A percentile compares a stretch with the other conserved stretches of the same genome.
phyloP scores from a whole-genome alignment of 2,113 vertebrate species.

The Neogobius melanostomus region DNA sequence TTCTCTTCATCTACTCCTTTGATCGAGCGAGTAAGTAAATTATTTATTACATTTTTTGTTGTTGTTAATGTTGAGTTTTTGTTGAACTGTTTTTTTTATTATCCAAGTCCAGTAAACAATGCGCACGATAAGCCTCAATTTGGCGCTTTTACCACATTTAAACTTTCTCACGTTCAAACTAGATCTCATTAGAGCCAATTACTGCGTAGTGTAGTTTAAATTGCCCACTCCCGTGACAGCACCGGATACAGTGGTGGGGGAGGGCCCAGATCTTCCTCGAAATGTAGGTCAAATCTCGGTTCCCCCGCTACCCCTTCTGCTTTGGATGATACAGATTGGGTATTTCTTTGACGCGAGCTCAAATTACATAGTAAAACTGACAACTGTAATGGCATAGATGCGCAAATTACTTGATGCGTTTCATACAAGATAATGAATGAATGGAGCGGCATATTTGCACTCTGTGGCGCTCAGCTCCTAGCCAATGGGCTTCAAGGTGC shows the following conservation, averaged over 20 bases:
- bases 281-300: constrained; percentile 53
- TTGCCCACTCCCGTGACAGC: constrained; percentile 36
- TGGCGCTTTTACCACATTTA: background rate
- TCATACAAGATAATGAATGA: background rate
- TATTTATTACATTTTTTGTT: too few relatives aligned
- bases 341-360: background rate
- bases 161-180: background rate
- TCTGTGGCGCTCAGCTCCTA: constrained; percentile 12
- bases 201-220: constrained; percentile 18
- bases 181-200: background rate
- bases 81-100: background rate
- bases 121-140: background rate
- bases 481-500: constrained; percentile 45
- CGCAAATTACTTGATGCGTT: background rate
- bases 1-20: constrained; percentile 46
- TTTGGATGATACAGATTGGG: background rate
- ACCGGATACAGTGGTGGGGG: constrained; percentile 38
- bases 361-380: background rate
- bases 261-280: constrained; percentile 12
- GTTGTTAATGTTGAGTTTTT: background rate
- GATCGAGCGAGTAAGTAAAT: constrained; percentile 65
- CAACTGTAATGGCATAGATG: too few relatives aligned
- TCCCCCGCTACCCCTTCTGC: background rate
- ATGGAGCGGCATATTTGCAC: constrained; percentile 21
- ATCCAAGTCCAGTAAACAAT: background rate